Base-by-base conservation (phyloP, 2,888 invertebrate species). In the Vannuccia rotundouncinata region DNA sequence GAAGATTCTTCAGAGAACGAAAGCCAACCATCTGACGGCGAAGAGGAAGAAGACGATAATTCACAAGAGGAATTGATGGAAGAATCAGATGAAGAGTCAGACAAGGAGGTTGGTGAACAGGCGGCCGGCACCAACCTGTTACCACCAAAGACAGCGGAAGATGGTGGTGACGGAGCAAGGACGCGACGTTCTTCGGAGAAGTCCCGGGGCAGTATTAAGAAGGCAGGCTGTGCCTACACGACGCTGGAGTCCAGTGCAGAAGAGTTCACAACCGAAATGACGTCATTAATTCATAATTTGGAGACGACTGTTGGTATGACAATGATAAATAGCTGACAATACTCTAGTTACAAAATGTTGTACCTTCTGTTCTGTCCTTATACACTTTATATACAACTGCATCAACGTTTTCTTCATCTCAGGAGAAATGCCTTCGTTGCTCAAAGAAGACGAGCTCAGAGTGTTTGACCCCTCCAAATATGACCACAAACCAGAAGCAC, bases 51-150 rank as follows among this genome's bases (percentile, higher is more conserved):
- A 0, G 77, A 77, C 30, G 75, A 75, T 2, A 30, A 28, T 0
- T 22, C 29, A 1, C 22, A 1, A 0, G 1, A 0, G 0, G 75
- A 75, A 22, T 29, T 13, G 22, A 1, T 1, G 27, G 25, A 25
- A 30, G 75, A 75, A 17, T 25, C 45, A 27, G 45, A 27, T 31
- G 75, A 74, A 17, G 73, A 74, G 31, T 74, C 45, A 17, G 81
- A 81, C 13, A 66, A 77, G n/a, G 81, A 79, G n/a, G 82, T 79
- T 45, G 81, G 76, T 66, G 79, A 80, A 25, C 59, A 79, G 5
- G 31, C 31, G 28, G 79, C n/a, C 31, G 59, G n/a, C n/a, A n/a
- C n/a, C n/a, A n/a, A n/a, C n/a, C n/a, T n/a, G n/a, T n/a, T n/a
- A n/a, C n/a, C n/a, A n/a, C n/a, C n/a, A n/a, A n/a, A n/a, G n/a